Evolutionary conservation across 2,888 invertebrate species (phyloP), one percentile per base, ranked within the genome.

Genomic region (Acanthosepion esculentum): DNA sequence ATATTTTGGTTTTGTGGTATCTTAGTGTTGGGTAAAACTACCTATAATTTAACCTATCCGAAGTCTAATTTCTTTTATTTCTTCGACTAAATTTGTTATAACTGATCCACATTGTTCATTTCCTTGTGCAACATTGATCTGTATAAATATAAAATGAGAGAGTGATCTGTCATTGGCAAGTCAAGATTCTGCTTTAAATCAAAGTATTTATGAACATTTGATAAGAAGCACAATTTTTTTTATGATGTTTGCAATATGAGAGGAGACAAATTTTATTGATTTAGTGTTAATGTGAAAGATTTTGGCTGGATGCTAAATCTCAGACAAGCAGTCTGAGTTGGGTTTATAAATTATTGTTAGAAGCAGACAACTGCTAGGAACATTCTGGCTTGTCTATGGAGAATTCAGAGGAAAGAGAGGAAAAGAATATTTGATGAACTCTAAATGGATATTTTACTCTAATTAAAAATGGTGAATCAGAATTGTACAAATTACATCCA

Each of bases 291-390:
- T 18, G 33, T 78, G 78, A 78, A 78, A 78, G n/a, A 18, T 78
- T 78, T 78, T 78, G 78, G 78, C n/a, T 78, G 78, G 78, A 15
- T 78, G 78, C n/a, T 78, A 78, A 78, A 78, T 78, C 78, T n/a
- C 78, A 78, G 78, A 78, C 78, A 33, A 78, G 78, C 78, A 78
- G 78, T 78, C n/a, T n/a, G n/a, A 78, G 78, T 78, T n/a, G n/a
- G n/a, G 78, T 78, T 78, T 78, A 78, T 78, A 78, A n/a, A 78
- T 78, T 78, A 78, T 78, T 78, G 78, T 33, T n/a, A 41, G 15
- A 78, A 78, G n/a, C 78, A 78, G 78, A 78, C 78, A 12, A n/a
- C 78, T n/a, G n/a, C 78, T 78, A 15, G n/a, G 78, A 78, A 78
- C 33, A 78, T 78, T 33, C 78, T 78, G 2, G 78, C n/a, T 33